Base-by-base conservation (phyloP, 2,113 vertebrate species). In the Gnathonemus echidnorhynchus region DNA sequence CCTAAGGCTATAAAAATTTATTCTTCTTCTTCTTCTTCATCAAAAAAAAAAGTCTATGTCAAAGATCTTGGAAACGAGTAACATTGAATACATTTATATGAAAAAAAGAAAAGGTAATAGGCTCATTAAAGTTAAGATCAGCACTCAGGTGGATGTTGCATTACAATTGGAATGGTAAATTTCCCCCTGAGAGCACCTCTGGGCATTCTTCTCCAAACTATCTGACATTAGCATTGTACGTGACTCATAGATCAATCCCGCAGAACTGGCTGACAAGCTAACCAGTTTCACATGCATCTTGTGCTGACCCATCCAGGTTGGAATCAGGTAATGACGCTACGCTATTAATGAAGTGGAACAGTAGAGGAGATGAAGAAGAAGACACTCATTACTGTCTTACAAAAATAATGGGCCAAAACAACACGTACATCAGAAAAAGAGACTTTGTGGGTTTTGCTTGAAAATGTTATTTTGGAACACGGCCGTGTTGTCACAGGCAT, bases 371-470 rank as follows among this genome's bases (percentile, higher is more conserved):
- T 86, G 91, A 48, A 35, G 88, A 91, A 87, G 89, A 84, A 80
- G 77, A 80, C 80, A 3, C 80, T 45, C 83, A 89, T 93, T 92
- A 92, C 74, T 56, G 31, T 42, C 53, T 87, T 84, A 8, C 84
- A 70, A 3, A 31, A 85, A 86, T 92, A 92, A 91, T 92, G 91
- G 77, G 88, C 85, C 86, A 45, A 90, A 88, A 83, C 87, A 91
- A 91, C 24, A 86, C 39, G 3, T 17, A 85, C 83, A 48, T 45
- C 45, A 2, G 19, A 49, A n/a, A 46, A 42, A 17, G 5, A 80
- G 11, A 17, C 19, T 42, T 42, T 42, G 13, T 39, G 35, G 74
- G 1, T 42, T 80, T 42, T 80, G 35, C 35, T 13, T 80, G 35
- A 80, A 80, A 42, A 77, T 39, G 3, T 39, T 77, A 13, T 42